Percentiles rank a stretch among this genome's conserved stretches.
Conservation (phyloP, 2,888 invertebrate species). For the Serrognathus titanus region DNA sequence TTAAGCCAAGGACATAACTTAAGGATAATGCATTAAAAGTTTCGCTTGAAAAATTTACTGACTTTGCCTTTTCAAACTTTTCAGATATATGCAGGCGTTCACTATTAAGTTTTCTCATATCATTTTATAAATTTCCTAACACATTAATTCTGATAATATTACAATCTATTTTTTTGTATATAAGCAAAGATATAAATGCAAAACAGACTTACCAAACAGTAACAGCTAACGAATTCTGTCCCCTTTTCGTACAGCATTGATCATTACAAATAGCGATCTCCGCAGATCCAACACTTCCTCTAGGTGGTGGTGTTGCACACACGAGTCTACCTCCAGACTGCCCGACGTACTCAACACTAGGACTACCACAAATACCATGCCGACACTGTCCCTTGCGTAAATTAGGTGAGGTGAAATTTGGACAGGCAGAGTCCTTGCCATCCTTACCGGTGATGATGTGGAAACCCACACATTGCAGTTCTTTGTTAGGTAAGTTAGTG, state of each 20-base stretch:
- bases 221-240: constrained; percentile 38
- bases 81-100: not conserved
- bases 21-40: no score
- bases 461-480: constrained; percentile 38
- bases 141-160: not conserved
- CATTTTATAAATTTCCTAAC: not conserved
- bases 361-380: constrained; percentile 52
- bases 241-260: constrained; percentile 40
- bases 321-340: constrained; percentile 60
- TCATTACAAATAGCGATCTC: constrained; percentile 37
- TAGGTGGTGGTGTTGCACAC: constrained; percentile 47
- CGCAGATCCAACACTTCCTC: constrained; percentile 33
- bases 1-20: no score
- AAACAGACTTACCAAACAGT: constrained; percentile 50
- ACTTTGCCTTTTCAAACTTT: no score
- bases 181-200: not conserved
- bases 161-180: no score
- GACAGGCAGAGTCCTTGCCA: constrained; percentile 34
- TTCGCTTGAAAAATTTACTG: no score
- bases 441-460: constrained; percentile 28
- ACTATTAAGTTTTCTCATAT: not conserved
- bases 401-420: constrained; percentile 38
- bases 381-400: constrained; percentile 39
- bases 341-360: constrained; percentile 59
- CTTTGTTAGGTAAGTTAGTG: constrained; percentile 34